These are phyloP conservation scores for Diplolepis rosae DNA, from an alignment of 2,888 invertebrate species.

Conservation along the genomic window DNA sequence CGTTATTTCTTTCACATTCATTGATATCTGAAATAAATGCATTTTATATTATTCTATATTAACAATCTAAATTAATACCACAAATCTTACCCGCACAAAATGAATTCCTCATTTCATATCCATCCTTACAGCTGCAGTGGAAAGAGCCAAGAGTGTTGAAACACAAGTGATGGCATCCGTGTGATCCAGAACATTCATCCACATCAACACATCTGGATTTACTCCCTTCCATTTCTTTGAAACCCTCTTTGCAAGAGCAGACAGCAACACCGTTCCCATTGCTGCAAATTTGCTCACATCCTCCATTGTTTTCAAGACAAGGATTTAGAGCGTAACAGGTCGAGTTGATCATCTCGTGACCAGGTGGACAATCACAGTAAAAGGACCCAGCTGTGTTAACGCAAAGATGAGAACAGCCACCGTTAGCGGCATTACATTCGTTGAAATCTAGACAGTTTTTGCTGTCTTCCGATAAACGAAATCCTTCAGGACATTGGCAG, in stretches of 20 bases:
- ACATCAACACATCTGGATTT: constrained; percentile 68
- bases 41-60: constrained; percentile 53
- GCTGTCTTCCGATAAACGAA: constrained; percentile 67
- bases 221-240: constrained; percentile 59
- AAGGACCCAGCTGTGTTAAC: constrained; percentile 75
- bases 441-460: constrained; percentile 72
- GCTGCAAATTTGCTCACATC: constrained; percentile 72
- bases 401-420: constrained; percentile 75
- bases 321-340: constrained; percentile 53
- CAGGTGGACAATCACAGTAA: constrained; percentile 72
- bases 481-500: constrained; percentile 70
- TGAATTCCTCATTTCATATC: constrained; percentile 57
- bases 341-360: constrained; percentile 58
- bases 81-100: constrained; percentile 60
- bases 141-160: constrained; percentile 74
- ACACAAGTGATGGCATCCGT: constrained; percentile 74
- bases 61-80: neutral
- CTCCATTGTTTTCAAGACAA: constrained; percentile 68
- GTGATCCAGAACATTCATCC: constrained; percentile 70
- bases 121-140: constrained; percentile 67
- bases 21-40: constrained; percentile 68
- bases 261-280: constrained; percentile 49
- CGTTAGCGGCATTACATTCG: constrained; percentile 66
- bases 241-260: constrained; percentile 72
- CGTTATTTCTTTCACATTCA: constrained; percentile 70